Evolutionary conservation across 1,140 invertebrate genomes (phyloP).

Genomic region (Cephus cinctus): DNA sequence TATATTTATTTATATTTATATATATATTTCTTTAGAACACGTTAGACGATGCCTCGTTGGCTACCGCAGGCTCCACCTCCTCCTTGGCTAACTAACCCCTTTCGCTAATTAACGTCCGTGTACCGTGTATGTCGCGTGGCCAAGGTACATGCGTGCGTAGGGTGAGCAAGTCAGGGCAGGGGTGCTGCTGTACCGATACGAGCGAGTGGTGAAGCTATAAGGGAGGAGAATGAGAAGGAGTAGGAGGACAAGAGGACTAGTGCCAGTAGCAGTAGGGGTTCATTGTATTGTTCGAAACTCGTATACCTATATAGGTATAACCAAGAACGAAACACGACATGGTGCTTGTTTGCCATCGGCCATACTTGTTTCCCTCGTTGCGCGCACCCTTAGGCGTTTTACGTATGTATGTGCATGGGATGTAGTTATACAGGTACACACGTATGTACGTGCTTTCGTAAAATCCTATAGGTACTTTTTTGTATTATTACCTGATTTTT

Average conservation of each 20-base stretch:
- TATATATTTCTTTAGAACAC: too few relatives aligned
- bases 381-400: too few relatives aligned
- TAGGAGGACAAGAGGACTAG: constrained; percentile 26
- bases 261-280: constrained; percentile 19
- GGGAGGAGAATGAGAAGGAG: constrained; percentile 4
- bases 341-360: constrained; percentile 42
- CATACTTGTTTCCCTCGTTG: constrained; percentile 32
- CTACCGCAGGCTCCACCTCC: constrained; percentile 14
- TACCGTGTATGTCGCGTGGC: constrained; percentile 18
- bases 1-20: too few relatives aligned
- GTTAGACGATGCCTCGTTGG: constrained; percentile 1
- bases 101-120: constrained; percentile 44
- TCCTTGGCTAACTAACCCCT: constrained; percentile 48
- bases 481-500: too few relatives aligned
- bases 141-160: constrained; percentile 1
- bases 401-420: too few relatives aligned
- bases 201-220: constrained; percentile 14
- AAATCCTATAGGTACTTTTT: too few relatives aligned
- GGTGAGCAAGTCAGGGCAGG: constrained; percentile 4
- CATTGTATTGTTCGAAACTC: constrained; percentile 38
- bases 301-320: constrained; percentile 37
- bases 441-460: too few relatives aligned
- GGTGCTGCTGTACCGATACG: neutral
- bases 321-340: constrained; percentile 38
- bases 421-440: too few relatives aligned